A percentile compares a stretch with the other conserved stretches of the same genome.
These are phyloP conservation scores for Glomeris marginata DNA, from an alignment of 2,888 invertebrate species.

Conservation along the genomic window DNA sequence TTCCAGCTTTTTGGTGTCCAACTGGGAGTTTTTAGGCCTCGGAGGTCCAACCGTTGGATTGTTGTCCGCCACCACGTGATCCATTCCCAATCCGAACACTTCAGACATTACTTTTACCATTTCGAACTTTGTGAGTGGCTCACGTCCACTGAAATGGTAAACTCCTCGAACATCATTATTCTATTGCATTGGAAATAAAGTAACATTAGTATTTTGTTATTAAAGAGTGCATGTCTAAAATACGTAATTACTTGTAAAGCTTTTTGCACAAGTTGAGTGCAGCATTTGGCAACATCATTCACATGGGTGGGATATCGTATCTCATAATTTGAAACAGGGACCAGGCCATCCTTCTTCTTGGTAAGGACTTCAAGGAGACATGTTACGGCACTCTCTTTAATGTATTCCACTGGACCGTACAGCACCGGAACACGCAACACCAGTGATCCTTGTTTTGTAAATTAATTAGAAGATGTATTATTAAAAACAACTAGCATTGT, in stretches of 20 bases:
- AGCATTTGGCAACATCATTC: constrained; percentile 32
- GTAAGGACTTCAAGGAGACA: constrained; percentile 25
- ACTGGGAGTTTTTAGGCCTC: constrained; percentile 32
- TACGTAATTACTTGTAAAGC: constrained; percentile 22
- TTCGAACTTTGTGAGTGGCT: constrained; percentile 36
- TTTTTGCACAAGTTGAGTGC: constrained; percentile 26
- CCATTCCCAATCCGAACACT: constrained; percentile 27
- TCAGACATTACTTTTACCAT: constrained; percentile 35
- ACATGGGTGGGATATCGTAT: constrained; percentile 34
- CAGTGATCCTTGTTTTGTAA: constrained; percentile 29
- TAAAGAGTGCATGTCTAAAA: not conserved
- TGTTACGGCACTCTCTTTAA: constrained; percentile 36
- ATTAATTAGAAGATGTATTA: constrained; percentile 11
- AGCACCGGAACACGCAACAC: constrained; percentile 37
- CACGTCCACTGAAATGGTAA: constrained; percentile 36
- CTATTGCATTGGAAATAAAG: constrained; percentile 18
- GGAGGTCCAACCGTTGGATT: constrained; percentile 24
- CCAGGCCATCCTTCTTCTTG: constrained; percentile 10
- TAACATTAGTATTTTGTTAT: not conserved
- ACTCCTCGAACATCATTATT: constrained; percentile 27
- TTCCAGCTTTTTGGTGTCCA: constrained; percentile 27
- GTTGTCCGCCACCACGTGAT: constrained; percentile 29
- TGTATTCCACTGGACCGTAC: constrained; percentile 34
- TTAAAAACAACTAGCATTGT: not conserved
- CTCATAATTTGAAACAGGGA: constrained; percentile 32